These are phyloP conservation scores for Anagyrus pseudococci DNA, from an alignment of 2,888 invertebrate species.

Conservation along the genomic window DNA sequence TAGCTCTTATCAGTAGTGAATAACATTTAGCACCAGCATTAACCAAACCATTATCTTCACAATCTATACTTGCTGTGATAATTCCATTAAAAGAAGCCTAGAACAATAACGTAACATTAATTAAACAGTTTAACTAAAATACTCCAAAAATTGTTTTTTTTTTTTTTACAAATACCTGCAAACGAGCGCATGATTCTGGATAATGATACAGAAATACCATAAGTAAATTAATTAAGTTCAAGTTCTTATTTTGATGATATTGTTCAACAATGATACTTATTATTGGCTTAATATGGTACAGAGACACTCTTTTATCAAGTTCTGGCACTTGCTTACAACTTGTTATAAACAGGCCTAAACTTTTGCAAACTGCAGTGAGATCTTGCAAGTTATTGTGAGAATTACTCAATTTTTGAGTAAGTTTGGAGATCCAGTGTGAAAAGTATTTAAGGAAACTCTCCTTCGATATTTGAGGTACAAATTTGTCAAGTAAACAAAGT, in stretches of 20 bases:
- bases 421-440: conserved; percentile 52
- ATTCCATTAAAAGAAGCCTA: conserved; percentile 48
- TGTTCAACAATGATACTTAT: conserved; percentile 45
- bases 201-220: conserved; percentile 52
- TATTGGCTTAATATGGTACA: conserved; percentile 53
- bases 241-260: conserved; percentile 37
- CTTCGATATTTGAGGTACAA: conserved; percentile 44
- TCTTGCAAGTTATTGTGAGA: conserved; percentile 42
- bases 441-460: conserved; percentile 48
- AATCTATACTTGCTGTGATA: conserved; percentile 50
- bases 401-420: conserved; percentile 48
- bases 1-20: conserved; percentile 49
- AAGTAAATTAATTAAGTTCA: conserved; percentile 48
- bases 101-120: conserved; percentile 14
- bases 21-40: conserved; percentile 52
- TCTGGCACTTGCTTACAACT: conserved; percentile 51
- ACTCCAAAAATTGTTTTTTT: not conserved
- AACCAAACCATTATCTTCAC: conserved; percentile 45
- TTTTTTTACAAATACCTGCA: conserved; percentile 47
- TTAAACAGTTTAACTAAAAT: not conserved
- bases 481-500: conserved; percentile 44
- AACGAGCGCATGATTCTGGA: conserved; percentile 53
- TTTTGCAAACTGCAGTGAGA: conserved; percentile 46
- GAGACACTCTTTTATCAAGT: conserved; percentile 53
- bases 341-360: conserved; percentile 45